Percentiles rank a stretch among this genome's conserved stretches.
Evolutionary conservation across 2,888 invertebrate species (phyloP).

Genomic region (Nineta flava): DNA sequence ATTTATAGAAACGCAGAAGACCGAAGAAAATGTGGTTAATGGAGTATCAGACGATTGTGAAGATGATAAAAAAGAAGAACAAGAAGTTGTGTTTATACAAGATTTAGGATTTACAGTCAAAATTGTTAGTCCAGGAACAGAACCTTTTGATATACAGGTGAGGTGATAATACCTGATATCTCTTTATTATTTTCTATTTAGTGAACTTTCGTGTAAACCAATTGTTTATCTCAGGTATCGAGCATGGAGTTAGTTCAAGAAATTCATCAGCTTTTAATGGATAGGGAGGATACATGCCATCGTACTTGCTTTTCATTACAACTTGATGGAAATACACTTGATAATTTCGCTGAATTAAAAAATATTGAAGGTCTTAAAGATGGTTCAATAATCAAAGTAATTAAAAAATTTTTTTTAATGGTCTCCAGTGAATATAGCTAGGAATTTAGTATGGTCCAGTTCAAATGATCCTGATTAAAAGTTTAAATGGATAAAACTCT

Average conservation of each 20-base stretch:
- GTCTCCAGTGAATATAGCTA: no score
- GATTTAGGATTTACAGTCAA: constrained; percentile 89
- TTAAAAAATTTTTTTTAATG: constrained; percentile 16
- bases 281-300: constrained; percentile 96
- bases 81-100: constrained; percentile 76
- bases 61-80: constrained; percentile 43
- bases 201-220: not conserved
- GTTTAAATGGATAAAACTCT: no score
- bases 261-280: constrained; percentile 96
- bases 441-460: no score
- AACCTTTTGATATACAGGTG: constrained; percentile 86
- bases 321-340: constrained; percentile 81
- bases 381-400: constrained; percentile 78
- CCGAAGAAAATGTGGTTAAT: not conserved
- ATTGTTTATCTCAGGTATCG: constrained; percentile 48
- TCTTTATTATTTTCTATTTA: constrained; percentile 7
- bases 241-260: constrained; percentile 97
- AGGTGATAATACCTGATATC: no score
- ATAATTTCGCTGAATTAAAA: constrained; percentile 96
- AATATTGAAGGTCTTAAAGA: constrained; percentile 91
- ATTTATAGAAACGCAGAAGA: not conserved
- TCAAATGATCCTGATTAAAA: no score
- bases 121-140: constrained; percentile 80
- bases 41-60: constrained; percentile 18
- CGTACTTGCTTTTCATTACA: constrained; percentile 96